Conservation (phyloP, 2,888 invertebrate genomes). For the Drosophila paucipuncta region DNA sequence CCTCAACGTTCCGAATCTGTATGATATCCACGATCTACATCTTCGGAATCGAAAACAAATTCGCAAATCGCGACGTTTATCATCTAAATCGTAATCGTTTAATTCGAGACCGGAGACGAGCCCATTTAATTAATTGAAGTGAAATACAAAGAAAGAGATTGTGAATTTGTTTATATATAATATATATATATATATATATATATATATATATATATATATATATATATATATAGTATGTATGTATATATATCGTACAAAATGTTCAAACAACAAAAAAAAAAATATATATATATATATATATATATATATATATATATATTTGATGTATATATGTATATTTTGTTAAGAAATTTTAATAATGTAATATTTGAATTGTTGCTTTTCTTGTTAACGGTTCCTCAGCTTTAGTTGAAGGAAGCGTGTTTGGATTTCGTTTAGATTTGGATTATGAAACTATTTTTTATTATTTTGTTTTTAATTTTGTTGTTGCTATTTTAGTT, state of each 20-base stretch:
- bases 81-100: neutral
- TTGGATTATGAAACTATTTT: conserved; percentile 51
- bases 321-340: conserved; percentile 47
- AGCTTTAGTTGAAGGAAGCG: conserved; percentile 24
- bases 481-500: conserved; percentile 44
- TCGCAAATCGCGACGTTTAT: neutral
- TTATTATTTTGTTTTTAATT: neutral
- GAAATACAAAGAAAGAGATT: conserved; percentile 16
- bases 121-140: conserved; percentile 7
- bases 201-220: neutral
- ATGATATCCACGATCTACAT: neutral
- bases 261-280: conserved; percentile 49
- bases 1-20: neutral
- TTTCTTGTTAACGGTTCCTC: conserved; percentile 25
- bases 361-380: conserved; percentile 40
- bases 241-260: conserved; percentile 11
- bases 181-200: conserved; percentile 25
- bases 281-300: conserved; percentile 13
- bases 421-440: conserved; percentile 18
- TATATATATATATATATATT: conserved; percentile 29
- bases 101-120: neutral
- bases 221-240: neutral
- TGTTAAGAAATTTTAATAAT: conserved; percentile 43
- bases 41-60: neutral
- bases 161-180: conserved; percentile 19